Conservation (phyloP, 2,113 vertebrate genomes). For the Ailurus styani region DNA sequence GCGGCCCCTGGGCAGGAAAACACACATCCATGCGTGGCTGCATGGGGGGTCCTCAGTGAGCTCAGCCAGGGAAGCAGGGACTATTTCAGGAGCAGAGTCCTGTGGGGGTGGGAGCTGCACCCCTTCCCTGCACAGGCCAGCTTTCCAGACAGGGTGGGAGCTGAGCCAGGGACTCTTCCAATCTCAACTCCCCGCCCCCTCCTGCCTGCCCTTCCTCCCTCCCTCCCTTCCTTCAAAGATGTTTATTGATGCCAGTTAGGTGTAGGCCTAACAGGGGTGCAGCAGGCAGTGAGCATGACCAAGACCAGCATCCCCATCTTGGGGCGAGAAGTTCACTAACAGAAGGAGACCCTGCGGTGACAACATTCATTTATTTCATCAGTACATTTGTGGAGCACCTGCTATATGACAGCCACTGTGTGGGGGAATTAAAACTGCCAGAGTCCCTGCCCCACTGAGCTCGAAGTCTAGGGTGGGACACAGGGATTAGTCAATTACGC, state of each 20-base stretch:
- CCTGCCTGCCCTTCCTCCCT: fast-evolving
- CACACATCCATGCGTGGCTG: too few relatives aligned
- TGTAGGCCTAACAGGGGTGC: not conserved
- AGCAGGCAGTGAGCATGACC: fast-evolving
- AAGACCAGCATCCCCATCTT: not conserved
- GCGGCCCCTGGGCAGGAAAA: not conserved
- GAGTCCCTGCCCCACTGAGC: not conserved
- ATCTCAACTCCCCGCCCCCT: fast-evolving
- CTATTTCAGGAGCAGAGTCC: not conserved
- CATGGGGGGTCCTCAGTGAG: not conserved
- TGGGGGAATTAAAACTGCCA: not conserved
- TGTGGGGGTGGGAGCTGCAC: fast-evolving
- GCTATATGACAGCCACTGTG: not conserved
- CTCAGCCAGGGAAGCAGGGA: fast-evolving
- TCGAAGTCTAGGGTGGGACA: not conserved
- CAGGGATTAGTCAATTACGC: not conserved
- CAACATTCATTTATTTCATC: not conserved
- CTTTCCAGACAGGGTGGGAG: not conserved
- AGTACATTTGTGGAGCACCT: not conserved
- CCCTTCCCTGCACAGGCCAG: not conserved
- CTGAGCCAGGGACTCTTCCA: fast-evolving
- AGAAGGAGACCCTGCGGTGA: not conserved
- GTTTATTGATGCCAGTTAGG: too few relatives aligned
- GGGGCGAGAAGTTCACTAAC: not conserved
- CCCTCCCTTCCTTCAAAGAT: too few relatives aligned